A percentile compares a stretch with the other conserved stretches of the same genome.
Conservation (phyloP, 2,113 vertebrate genomes). For the Cyanoliseus patagonus region DNA sequence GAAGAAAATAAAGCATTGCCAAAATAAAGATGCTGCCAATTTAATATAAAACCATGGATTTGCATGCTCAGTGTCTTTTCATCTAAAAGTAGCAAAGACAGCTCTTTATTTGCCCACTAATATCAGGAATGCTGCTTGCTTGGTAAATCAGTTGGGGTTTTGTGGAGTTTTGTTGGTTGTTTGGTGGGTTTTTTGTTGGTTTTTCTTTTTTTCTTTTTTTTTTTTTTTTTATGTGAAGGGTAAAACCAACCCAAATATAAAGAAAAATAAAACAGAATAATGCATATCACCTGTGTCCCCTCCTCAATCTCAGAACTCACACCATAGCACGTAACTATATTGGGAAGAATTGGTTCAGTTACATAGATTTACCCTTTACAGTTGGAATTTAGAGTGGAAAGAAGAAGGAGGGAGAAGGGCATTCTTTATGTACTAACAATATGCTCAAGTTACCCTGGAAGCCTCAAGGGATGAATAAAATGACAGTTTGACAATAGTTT, state of each 20-base stretch:
- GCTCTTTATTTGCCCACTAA: not conserved
- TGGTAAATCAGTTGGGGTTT: not conserved
- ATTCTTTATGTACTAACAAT: not conserved
- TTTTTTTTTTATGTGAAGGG: not conserved
- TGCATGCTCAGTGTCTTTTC: not conserved
- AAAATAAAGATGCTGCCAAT: not conserved
- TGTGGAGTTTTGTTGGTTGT: not conserved
- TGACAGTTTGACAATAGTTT: not conserved
- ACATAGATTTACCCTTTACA: not conserved
- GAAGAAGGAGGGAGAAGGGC: not conserved
- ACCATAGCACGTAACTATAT: not conserved
- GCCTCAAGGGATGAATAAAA: not conserved
- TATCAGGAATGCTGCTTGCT: not conserved
- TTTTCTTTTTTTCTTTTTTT: not conserved
- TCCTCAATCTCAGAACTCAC: not conserved
- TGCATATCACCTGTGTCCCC: accelerated
- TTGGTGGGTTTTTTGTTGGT: not conserved
- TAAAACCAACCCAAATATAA: not conserved
- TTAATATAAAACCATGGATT: not conserved
- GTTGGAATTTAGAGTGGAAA: not conserved
- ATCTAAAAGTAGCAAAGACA: not conserved
- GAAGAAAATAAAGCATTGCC: not conserved
- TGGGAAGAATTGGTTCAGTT: not conserved
- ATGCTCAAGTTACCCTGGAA: not conserved
- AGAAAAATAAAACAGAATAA: not conserved